These are phyloP conservation scores for Anguilla rostrata DNA, from an alignment of 2,113 vertebrate species.

Conservation along the genomic window DNA sequence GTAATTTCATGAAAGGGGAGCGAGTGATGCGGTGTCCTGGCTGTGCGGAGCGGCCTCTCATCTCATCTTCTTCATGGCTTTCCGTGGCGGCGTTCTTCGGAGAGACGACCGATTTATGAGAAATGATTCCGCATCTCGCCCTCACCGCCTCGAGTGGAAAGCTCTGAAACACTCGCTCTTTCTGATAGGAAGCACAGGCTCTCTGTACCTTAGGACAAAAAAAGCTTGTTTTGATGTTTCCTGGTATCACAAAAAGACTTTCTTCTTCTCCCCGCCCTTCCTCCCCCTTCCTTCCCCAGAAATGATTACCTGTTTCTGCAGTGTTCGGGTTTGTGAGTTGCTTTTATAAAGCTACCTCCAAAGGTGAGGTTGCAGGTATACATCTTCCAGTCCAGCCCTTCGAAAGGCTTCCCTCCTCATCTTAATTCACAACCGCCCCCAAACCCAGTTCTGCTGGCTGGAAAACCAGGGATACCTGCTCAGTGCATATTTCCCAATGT, in stretches of 20 bases:
- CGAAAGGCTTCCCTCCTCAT: not conserved
- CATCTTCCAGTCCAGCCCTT: no score
- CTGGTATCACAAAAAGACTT: not conserved
- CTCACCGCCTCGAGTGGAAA: constrained; percentile 30
- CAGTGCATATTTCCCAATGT: constrained; percentile 5
- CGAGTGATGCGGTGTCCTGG: constrained; percentile 56
- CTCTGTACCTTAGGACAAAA: constrained; percentile 13
- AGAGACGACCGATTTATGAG: constrained; percentile 22
- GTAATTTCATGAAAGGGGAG: constrained; percentile 38
- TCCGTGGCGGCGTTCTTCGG: constrained; percentile 17
- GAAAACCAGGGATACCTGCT: not conserved
- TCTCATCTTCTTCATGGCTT: constrained; percentile 8
- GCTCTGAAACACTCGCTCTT: constrained; percentile 30
- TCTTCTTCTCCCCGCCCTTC: no score
- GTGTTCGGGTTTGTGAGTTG: not conserved
- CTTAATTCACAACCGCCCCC: not conserved
- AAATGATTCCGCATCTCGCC: constrained; percentile 8
- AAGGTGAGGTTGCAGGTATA: not conserved
- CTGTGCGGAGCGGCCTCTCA: constrained; percentile 30
- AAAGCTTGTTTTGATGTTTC: constrained; percentile 15
- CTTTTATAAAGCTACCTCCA: no score
- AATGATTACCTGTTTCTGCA: not conserved
- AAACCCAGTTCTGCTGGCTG: not conserved
- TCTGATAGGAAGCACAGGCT: constrained; percentile 32
- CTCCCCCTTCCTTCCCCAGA: no score